Percentiles rank a stretch among this genome's conserved stretches.
These are phyloP conservation scores for Cyanistes caeruleus DNA, from an alignment of 2,113 vertebrate species.

Conservation along the genomic window DNA sequence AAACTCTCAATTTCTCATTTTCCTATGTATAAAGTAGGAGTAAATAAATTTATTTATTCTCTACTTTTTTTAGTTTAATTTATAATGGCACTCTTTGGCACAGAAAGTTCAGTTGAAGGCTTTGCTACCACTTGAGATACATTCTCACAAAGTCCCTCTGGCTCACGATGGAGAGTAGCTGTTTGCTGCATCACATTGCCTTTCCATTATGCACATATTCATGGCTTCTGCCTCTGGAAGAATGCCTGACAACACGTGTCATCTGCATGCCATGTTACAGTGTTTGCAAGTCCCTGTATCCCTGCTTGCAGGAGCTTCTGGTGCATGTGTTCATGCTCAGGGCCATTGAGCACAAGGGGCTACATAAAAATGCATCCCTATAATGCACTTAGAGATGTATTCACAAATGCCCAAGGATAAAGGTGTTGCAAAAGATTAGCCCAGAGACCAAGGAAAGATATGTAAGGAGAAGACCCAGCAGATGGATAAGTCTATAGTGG, in stretches of 20 bases:
- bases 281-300: background rate
- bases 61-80: background rate
- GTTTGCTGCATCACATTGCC: background rate
- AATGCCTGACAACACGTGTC: background rate
- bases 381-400: background rate
- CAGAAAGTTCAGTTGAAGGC: background rate
- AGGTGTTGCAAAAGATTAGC: background rate
- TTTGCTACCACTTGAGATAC: background rate
- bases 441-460: background rate
- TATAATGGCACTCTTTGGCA: background rate
- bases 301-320: background rate
- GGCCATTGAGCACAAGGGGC: background rate
- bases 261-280: accelerated
- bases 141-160: background rate
- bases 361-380: accelerated
- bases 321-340: background rate
- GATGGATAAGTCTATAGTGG: background rate
- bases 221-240: background rate
- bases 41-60: background rate
- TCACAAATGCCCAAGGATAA: background rate
- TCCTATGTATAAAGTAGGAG: background rate
- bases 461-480: background rate
- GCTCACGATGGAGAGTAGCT: background rate
- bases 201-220: background rate
- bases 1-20: background rate